Evolutionary conservation across 2,113 vertebrate species (phyloP).

Genomic region (Irena cyanogastra): DNA sequence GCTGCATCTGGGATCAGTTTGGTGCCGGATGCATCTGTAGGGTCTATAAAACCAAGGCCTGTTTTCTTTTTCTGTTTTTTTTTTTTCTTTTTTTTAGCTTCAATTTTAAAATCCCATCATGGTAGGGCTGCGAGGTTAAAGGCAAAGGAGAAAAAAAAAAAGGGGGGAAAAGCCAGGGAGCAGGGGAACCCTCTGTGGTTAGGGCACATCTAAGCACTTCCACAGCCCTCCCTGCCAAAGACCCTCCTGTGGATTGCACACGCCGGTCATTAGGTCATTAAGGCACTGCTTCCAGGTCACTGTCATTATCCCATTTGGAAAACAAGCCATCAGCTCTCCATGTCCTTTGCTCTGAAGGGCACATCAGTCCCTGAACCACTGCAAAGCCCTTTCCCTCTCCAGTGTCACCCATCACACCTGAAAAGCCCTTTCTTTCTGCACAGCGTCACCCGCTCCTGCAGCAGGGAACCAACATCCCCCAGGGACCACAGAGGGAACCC

Average conservation of each 20-base stretch:
- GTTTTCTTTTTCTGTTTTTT: background rate
- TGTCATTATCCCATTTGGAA: background rate
- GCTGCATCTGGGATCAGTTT: slow-evolving; percentile 47
- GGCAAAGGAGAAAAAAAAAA: background rate
- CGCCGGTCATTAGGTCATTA: background rate
- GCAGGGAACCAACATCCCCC: background rate
- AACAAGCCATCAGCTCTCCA: background rate
- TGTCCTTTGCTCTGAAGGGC: background rate
- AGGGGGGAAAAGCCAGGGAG: background rate
- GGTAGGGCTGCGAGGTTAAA: background rate
- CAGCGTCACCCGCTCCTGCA: background rate
- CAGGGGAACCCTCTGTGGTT: background rate
- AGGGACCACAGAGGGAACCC: background rate
- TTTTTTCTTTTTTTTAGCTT: background rate
- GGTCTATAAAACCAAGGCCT: slow-evolving; percentile 38
- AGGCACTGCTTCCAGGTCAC: background rate
- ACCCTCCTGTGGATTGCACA: background rate
- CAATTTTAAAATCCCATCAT: background rate
- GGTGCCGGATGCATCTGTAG: slow-evolving; percentile 34
- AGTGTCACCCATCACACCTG: background rate
- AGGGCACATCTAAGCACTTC: background rate
- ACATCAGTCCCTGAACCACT: background rate
- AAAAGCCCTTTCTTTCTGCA: background rate
- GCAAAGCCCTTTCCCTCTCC: background rate
- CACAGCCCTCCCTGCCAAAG: background rate